Evolutionary conservation across 2,797 vertebrate species (phyloP).

Genomic region (Nothura maculosa): DNA sequence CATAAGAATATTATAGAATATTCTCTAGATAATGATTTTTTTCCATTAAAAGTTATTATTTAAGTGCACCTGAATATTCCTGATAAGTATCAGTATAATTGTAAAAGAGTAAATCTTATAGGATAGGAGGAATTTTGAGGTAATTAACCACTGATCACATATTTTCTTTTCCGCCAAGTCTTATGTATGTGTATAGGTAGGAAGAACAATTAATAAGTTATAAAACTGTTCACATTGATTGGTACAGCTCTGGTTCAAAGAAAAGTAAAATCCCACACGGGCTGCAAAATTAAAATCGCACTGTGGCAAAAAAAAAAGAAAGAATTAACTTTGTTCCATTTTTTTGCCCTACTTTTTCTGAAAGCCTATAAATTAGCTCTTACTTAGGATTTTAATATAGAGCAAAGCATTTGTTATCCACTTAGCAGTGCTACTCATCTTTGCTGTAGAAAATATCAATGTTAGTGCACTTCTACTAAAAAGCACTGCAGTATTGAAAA

Average conservation of each 20-base stretch:
- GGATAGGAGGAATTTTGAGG: background rate
- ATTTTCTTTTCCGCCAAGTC: background rate
- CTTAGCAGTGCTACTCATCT: conserved; percentile 33
- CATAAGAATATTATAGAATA: background rate
- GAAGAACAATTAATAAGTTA: conserved; percentile 11
- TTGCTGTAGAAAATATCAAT: conserved; percentile 30
- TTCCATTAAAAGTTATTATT: background rate
- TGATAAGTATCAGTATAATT: conserved; percentile 7
- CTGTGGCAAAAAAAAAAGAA: background rate
- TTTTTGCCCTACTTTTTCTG: conserved; percentile 59
- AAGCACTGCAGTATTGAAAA: conserved; percentile 15
- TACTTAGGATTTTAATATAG: conserved; percentile 13
- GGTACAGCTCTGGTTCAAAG: background rate
- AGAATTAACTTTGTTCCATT: background rate
- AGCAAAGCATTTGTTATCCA: conserved; percentile 60
- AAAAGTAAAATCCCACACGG: conserved; percentile 33
- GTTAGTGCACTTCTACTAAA: conserved; percentile 31
- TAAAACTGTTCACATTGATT: background rate
- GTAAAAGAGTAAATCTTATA: background rate
- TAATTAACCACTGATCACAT: background rate
- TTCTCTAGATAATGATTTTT: background rate
- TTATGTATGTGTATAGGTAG: background rate
- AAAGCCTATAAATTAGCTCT: conserved; percentile 45
- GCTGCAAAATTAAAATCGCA: conserved; percentile 38
- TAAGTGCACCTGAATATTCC: background rate